These are phyloP conservation scores for Drosophila quasianomalipes DNA, from an alignment of 2,888 invertebrate genomes.

Conservation along the genomic window DNA sequence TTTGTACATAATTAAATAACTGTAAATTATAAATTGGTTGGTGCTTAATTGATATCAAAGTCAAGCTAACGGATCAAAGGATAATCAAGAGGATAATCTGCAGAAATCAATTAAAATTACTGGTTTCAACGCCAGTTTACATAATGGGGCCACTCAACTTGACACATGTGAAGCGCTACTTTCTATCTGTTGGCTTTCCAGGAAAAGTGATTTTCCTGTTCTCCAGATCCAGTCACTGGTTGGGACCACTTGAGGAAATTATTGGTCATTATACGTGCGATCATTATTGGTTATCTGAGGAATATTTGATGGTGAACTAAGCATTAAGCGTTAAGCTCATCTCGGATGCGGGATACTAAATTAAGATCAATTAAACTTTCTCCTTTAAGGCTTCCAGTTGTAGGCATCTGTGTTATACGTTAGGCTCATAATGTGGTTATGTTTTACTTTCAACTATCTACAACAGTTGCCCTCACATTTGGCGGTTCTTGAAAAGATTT, in stretches of 20 bases:
- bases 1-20: conserved; percentile 4
- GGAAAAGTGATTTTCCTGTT: conserved; percentile 97
- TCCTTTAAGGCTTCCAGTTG: conserved; percentile 93
- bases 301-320: conserved; percentile 97
- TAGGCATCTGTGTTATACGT: conserved; percentile 97
- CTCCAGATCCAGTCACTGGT: conserved; percentile 86
- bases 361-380: conserved; percentile 92
- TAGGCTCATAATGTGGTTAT: conserved; percentile 98
- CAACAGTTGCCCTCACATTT: conserved; percentile 98
- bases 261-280: conserved; percentile 97
- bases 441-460: conserved; percentile 97
- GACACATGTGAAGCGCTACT: conserved; percentile 93
- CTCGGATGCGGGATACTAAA: conserved; percentile 99
- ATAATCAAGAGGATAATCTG: conserved; percentile 90
- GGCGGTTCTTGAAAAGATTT: conserved; percentile 98
- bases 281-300: conserved; percentile 97
- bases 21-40: neutral
- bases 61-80: conserved; percentile 55
- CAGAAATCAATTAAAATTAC: conserved; percentile 93
- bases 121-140: conserved; percentile 96
- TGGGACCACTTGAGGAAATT: conserved; percentile 38
- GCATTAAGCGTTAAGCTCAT: conserved; percentile 97
- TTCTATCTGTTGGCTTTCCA: conserved; percentile 95
- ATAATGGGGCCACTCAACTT: conserved; percentile 99
- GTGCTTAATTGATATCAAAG: conserved; percentile 24